Evolutionary conservation across 1,140 invertebrate species (phyloP).

Genomic region (Maconellicoccus hirsutus): DNA sequence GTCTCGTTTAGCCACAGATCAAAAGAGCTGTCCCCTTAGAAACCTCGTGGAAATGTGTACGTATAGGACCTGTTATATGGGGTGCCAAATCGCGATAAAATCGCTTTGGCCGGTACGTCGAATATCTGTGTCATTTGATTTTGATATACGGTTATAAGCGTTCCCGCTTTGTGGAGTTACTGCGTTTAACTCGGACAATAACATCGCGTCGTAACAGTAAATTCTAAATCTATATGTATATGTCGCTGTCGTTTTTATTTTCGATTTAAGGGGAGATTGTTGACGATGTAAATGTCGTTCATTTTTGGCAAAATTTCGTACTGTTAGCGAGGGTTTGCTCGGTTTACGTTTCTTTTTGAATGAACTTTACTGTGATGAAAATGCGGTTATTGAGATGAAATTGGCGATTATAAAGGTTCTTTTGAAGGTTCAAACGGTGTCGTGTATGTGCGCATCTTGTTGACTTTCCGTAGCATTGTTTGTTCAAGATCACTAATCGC

Average conservation of each 20-base stretch:
- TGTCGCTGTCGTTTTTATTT: neutral
- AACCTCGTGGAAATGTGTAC: neutral
- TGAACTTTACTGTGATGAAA: neutral
- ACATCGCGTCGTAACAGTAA: neutral
- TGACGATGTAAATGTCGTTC: neutral
- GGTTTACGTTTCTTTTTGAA: neutral
- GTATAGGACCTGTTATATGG: neutral
- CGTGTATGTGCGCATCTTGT: no score
- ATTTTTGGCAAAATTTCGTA: neutral
- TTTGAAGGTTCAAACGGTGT: no score
- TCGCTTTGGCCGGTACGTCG: slow-evolving; percentile 2
- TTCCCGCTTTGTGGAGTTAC: neutral
- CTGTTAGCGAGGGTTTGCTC: neutral
- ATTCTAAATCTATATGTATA: neutral
- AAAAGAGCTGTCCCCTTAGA: neutral
- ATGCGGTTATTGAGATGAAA: neutral
- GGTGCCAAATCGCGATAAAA: slow-evolving; percentile 13
- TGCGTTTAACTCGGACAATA: neutral
- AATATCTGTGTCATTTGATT: slow-evolving; percentile 20
- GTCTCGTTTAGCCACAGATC: neutral
- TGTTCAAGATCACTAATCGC: no score
- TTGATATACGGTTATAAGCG: slow-evolving; percentile 14
- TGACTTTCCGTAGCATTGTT: no score
- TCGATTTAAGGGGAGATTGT: neutral
- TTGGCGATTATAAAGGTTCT: no score